Conservation (phyloP, 1,140 invertebrate genomes). For the Ceratina japonica region DNA sequence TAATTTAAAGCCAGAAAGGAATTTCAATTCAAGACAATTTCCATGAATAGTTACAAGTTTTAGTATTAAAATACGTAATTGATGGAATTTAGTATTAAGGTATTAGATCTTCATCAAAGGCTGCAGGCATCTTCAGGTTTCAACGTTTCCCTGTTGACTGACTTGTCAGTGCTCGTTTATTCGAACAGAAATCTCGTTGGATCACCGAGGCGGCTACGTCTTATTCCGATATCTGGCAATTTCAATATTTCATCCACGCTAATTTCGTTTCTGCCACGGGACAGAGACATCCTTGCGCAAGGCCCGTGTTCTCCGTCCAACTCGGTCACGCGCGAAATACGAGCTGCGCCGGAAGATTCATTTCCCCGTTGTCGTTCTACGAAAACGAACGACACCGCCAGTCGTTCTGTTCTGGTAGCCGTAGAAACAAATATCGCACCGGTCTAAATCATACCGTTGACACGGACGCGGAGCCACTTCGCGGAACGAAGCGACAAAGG, state of each 20-base stretch:
- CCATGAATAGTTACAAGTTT: no score
- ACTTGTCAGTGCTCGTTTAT: neutral
- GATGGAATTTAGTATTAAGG: neutral
- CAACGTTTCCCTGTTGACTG: neutral
- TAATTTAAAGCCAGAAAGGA: no score
- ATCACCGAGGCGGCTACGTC: neutral
- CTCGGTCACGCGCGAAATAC: neutral
- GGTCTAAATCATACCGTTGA: conserved; percentile 6
- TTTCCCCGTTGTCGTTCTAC: neutral
- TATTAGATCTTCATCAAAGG: neutral
- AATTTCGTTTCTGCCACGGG: neutral
- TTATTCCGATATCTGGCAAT: conserved; percentile 1
- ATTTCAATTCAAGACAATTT: no score
- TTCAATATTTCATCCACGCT: neutral
- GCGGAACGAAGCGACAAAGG: neutral
- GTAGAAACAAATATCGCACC: neutral
- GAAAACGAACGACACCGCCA: neutral
- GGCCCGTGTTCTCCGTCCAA: neutral
- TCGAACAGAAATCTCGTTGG: neutral
- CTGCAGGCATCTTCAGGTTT: neutral
- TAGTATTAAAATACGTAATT: no score
- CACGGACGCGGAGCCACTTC: neutral
- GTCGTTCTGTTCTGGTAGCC: neutral
- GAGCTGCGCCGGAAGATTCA: neutral
- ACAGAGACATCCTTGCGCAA: neutral